These are phyloP conservation scores for human (Homo sapiens) DNA, from an alignment of 2,113 vertebrate species.

Conservation along the genomic window DNA sequence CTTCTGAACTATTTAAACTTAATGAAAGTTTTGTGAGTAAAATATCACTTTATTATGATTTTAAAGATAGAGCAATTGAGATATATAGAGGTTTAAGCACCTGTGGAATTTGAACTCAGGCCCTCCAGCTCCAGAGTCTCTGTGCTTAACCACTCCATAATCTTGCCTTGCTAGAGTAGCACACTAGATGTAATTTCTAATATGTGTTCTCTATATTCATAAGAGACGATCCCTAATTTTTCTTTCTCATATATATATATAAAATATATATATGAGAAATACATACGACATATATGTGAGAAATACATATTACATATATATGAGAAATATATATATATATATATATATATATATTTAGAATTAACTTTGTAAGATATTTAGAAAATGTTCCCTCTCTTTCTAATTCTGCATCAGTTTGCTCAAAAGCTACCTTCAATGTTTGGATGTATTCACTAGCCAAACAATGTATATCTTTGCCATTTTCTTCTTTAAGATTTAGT, in stretches of 20 bases:
- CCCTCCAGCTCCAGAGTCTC: background rate
- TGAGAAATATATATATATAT: too few species aligned
- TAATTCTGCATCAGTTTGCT: background rate
- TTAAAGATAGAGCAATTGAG: background rate
- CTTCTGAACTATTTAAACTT: background rate
- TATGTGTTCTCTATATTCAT: background rate
- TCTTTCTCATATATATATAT: background rate
- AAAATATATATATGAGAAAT: too few species aligned
- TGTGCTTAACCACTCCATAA: accelerated
- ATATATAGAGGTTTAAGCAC: background rate
- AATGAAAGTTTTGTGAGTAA: background rate
- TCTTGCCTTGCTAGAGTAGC: background rate
- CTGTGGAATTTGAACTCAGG: background rate
- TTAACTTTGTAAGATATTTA: background rate
- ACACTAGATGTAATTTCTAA: background rate
- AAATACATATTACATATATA: too few species aligned
- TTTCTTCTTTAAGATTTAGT: background rate
- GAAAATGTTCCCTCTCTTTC: background rate
- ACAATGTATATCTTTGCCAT: background rate
- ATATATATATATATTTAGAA: background rate
- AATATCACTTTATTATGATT: background rate
- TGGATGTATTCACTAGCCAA: background rate
- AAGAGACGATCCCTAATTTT: background rate
- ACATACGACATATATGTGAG: too few species aligned
- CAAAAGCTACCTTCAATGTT: background rate